Evolutionary conservation across 1,140 invertebrate genomes (phyloP).

Genomic region (Pentalonia nigronervosa): DNA sequence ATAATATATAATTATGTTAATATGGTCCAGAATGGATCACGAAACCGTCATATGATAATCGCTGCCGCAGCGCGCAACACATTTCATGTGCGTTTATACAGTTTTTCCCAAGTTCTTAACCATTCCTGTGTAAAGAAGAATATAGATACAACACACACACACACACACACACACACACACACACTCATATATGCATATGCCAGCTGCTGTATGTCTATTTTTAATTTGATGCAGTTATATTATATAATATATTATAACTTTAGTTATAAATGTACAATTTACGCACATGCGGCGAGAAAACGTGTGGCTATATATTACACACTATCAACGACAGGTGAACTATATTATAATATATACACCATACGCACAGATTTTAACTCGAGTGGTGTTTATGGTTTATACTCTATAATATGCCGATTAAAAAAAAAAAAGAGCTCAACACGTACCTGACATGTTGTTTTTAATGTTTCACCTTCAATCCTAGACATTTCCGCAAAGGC

Average conservation of each 20-base stretch:
- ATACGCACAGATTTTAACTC: not conserved
- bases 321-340: too few relatives aligned
- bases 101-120: not conserved
- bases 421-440: not conserved
- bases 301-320: not conserved
- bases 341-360: too few relatives aligned
- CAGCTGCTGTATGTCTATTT: not conserved
- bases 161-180: not conserved
- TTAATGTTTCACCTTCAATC: not conserved
- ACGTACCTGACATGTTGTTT: not conserved
- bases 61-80: not conserved
- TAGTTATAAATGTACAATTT: not conserved
- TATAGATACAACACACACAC: not conserved
- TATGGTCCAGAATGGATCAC: constrained; percentile 24
- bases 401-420: not conserved
- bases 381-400: not conserved
- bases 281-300: not conserved
- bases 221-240: not conserved
- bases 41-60: not conserved
- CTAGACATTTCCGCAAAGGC: not conserved
- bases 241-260: not conserved
- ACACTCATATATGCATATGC: not conserved
- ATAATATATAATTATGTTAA: constrained; percentile 44
- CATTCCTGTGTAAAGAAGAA: not conserved
- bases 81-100: not conserved